A percentile compares a stretch with the other conserved stretches of the same genome.
phyloP scores from a whole-genome alignment of 2,888 invertebrate species.

The Agrilus mali region DNA sequence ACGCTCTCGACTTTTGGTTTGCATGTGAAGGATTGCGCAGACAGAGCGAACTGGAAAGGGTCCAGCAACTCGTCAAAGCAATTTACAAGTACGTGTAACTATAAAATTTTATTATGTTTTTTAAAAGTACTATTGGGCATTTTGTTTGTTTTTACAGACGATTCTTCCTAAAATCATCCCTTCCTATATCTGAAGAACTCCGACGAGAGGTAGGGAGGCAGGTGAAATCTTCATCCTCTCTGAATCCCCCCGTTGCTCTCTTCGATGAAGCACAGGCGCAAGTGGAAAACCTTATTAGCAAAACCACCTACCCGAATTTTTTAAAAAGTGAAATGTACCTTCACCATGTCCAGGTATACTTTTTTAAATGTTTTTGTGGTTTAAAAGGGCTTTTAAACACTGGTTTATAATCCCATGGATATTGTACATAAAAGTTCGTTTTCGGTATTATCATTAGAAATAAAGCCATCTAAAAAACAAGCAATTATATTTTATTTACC shows the following conservation, averaged over 20 bases:
- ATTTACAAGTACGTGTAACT: slow-evolving; percentile 55
- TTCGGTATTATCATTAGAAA: too few species aligned
- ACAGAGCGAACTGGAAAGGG: slow-evolving; percentile 58
- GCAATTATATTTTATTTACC: slow-evolving; percentile 25
- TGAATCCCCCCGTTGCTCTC: slow-evolving; percentile 46
- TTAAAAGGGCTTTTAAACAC: too few species aligned
- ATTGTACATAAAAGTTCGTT: too few species aligned
- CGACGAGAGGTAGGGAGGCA: slow-evolving; percentile 63
- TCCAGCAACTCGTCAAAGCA: slow-evolving; percentile 65
- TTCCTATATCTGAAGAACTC: slow-evolving; percentile 72
- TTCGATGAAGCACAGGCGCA: slow-evolving; percentile 59
- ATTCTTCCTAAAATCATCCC: slow-evolving; percentile 68
- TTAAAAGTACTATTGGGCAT: slow-evolving; percentile 1
- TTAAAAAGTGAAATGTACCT: slow-evolving; percentile 87
- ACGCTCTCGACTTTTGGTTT: slow-evolving; percentile 85
- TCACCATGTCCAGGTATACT: slow-evolving; percentile 56
- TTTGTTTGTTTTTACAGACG: slow-evolving; percentile 29
- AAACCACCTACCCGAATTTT: slow-evolving; percentile 85
- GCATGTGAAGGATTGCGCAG: slow-evolving; percentile 81
- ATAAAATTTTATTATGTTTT: too few species aligned
- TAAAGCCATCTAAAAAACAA: slow-evolving; percentile 7
- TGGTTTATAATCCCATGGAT: too few species aligned
- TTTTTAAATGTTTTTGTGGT: too few species aligned
- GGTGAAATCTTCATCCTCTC: slow-evolving; percentile 59
- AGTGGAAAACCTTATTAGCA: slow-evolving; percentile 72